Evolutionary conservation across 2,797 vertebrate species (phyloP).

Genomic region (Neosilurus hyrtlii): DNA sequence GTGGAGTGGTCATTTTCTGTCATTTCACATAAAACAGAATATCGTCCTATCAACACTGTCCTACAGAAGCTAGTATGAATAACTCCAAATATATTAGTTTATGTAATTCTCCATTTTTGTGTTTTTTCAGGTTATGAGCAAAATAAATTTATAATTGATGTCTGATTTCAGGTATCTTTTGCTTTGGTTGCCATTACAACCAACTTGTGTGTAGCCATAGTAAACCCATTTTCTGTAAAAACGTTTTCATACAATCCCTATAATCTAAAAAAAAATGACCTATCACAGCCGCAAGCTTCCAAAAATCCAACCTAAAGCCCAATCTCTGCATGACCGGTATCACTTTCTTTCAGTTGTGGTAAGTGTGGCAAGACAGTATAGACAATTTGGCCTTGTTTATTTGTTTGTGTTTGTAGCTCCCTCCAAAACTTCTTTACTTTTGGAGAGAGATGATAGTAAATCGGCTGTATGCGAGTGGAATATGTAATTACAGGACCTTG

Average conservation of each 20-base stretch:
- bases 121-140: background rate
- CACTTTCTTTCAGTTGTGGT: constrained; percentile 6
- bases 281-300: background rate
- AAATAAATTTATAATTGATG: background rate
- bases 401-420: constrained; percentile 23
- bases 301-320: background rate
- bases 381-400: background rate
- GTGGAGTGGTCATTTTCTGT: background rate
- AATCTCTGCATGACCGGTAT: background rate
- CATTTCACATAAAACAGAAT: background rate
- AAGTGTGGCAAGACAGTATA: background rate
- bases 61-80: background rate
- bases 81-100: background rate
- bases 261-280: background rate
- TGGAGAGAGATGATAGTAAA: constrained; percentile 23
- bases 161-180: background rate
- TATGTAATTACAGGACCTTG: constrained; percentile 29
- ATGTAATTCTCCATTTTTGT: background rate
- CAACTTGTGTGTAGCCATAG: background rate
- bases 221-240: background rate
- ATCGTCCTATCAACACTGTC: background rate
- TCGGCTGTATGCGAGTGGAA: constrained; percentile 7
- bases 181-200: background rate
- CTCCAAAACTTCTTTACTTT: constrained; percentile 16
- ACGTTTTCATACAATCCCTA: background rate